These are phyloP conservation scores for Antitype chi DNA, from an alignment of 2,888 invertebrate species.

Conservation along the genomic window DNA sequence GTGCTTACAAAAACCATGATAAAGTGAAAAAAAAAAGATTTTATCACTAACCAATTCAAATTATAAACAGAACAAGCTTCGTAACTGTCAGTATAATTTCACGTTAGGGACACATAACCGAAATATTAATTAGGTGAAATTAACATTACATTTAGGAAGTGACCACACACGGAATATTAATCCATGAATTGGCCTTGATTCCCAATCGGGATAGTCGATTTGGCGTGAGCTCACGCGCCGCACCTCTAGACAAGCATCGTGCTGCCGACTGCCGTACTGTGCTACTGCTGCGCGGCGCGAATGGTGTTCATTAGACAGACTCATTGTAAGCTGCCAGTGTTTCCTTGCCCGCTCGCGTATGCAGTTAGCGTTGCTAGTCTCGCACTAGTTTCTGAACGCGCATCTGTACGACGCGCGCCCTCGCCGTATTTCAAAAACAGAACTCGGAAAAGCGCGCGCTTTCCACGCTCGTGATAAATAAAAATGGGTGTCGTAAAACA, in stretches of 20 bases:
- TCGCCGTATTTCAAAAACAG: constrained; percentile 71
- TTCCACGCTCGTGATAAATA: constrained; percentile 70
- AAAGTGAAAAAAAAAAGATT: constrained; percentile 16
- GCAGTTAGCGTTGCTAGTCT: constrained; percentile 89
- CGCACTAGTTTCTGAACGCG: constrained; percentile 88
- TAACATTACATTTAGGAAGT: constrained; percentile 85
- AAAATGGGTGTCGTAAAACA: constrained; percentile 88
- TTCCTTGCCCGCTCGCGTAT: constrained; percentile 84
- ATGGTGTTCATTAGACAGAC: constrained; percentile 76
- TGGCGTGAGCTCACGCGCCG: constrained; percentile 86
- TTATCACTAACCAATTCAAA: constrained; percentile 33
- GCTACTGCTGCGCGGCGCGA: constrained; percentile 72
- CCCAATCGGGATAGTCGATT: constrained; percentile 86
- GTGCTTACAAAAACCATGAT: constrained; percentile 30
- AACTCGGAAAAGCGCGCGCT: constrained; percentile 70
- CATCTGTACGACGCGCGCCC: constrained; percentile 82
- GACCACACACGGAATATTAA: constrained; percentile 84
- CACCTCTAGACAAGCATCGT: constrained; percentile 74
- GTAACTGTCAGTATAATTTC: constrained; percentile 72
- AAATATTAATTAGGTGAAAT: constrained; percentile 86
- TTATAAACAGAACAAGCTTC: constrained; percentile 20
- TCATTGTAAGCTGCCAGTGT: constrained; percentile 81
- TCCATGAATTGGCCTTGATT: constrained; percentile 87
- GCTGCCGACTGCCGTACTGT: constrained; percentile 68
- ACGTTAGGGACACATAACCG: constrained; percentile 70